Evolutionary conservation across 2,888 invertebrate species (phyloP), one percentile per base, ranked within the genome.

Genomic region (Pandemis corylana): DNA sequence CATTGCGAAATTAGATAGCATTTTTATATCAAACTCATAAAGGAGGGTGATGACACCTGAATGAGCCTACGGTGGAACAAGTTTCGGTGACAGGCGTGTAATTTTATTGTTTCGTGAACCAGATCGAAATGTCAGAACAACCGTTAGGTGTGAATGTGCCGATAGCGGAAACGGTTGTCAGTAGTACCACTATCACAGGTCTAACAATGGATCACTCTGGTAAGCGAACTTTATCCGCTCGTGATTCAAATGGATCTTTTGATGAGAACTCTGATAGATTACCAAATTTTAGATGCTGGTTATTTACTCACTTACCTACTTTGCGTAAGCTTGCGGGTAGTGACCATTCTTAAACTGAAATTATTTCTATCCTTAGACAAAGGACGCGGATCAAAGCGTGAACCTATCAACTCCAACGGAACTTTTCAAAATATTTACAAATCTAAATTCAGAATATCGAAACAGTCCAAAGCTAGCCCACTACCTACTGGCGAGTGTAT

Each of bases 71-170:
- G 81, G 80, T 82, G 80, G 83, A 87, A 85, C 86, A 80, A 83
- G 86, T 89, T 89, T 85, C 80, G 83, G 82, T 86, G 86, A 85
- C 84, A 85, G 81, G 83, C 80, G 77, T 81, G 86, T 85, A 85
- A 89, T 92, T 91, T 92, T 89, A 91, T 92, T 91, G 91, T 91
- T 89, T 87, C 87, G 86, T 89, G 89, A 90, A 92, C 90, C 90
- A 92, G 89, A 92, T 92, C 90, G 84, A 86, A 90, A 89, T 85
- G 86, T 82, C 84, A 82, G 84, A 88, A 87, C 83, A 80, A 90
- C 93, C 91, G 93, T 93, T 93, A 93, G 85, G 83, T 85, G 89
- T 88, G 86, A 91, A 88, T 85, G 89, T 81, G 84, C 88, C 83
- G 81, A 87, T 89, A 85, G 90, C 86, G 91, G 90, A 91, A 90